Conservation (phyloP, 2,888 invertebrate genomes). For the Tryphoninae sp. region DNA sequence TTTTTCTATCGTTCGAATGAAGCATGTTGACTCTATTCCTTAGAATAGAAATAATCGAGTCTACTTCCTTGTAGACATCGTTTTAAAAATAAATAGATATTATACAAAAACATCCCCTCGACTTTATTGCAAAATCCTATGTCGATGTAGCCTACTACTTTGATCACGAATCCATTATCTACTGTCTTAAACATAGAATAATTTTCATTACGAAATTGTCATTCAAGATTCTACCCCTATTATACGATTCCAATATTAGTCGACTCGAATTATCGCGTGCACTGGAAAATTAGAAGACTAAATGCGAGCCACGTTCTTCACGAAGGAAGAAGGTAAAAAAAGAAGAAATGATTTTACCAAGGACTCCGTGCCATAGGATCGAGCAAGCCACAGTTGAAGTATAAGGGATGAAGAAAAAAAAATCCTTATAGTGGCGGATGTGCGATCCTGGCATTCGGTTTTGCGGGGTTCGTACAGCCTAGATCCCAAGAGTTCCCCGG, state of each 20-base stretch:
- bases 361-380: conserved; percentile 38
- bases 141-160: too few relatives aligned
- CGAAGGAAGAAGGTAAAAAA: conserved; percentile 33
- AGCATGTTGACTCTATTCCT: neutral
- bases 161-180: too few relatives aligned
- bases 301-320: conserved; percentile 38
- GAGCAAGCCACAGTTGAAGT: conserved; percentile 20
- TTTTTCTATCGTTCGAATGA: neutral
- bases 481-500: conserved; percentile 64
- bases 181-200: too few relatives aligned
- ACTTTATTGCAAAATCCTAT: too few relatives aligned
- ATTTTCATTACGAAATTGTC: too few relatives aligned
- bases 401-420: conserved; percentile 40
- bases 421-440: conserved; percentile 25
- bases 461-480: conserved; percentile 19
- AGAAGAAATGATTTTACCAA: conserved; percentile 34
- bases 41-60: neutral
- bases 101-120: too few relatives aligned
- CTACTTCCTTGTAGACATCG: too few relatives aligned
- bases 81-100: too few relatives aligned
- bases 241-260: neutral
- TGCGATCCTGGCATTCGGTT: conserved; percentile 43
- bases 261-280: conserved; percentile 39
- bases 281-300: conserved; percentile 6
- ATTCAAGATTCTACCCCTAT: neutral